Evolutionary conservation across 64 coral and sea anemone species (phyloP).

Genomic region (Stichodactyla helianthus): DNA sequence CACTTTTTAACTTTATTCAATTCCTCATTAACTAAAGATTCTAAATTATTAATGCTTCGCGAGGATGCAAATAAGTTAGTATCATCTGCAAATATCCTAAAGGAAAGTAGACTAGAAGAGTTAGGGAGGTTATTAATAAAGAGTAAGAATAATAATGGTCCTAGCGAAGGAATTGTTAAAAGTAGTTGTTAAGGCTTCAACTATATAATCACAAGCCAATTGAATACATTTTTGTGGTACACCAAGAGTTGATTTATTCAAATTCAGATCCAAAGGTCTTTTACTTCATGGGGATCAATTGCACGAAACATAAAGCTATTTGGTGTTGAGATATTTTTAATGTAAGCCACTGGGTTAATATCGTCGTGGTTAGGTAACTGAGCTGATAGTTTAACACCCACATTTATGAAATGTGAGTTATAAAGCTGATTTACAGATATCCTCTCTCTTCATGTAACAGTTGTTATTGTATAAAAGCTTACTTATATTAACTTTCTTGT

Average conservation of each 20-base stretch:
- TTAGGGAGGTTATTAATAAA: conserved; percentile 23
- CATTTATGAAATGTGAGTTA: conserved; percentile 48
- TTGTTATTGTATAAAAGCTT: conserved; percentile 36
- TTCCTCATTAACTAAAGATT: not conserved
- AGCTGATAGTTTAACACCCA: conserved; percentile 26
- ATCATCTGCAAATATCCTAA: conserved; percentile 35
- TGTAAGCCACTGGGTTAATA: conserved; percentile 17
- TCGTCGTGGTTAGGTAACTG: conserved; percentile 21
- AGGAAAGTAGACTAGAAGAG: not conserved
- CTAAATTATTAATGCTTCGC: not conserved
- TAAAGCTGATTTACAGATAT: conserved; percentile 34
- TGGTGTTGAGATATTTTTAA: not conserved
- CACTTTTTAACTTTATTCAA: conserved; percentile 11
- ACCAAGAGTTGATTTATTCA: conserved; percentile 31
- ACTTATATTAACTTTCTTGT: not conserved
- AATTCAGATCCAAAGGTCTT: conserved; percentile 17
- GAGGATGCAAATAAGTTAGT: conserved; percentile 13
- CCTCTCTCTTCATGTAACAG: conserved; percentile 27
- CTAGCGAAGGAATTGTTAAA: conserved; percentile 24
- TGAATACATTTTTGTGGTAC: conserved; percentile 30
- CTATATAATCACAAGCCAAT: conserved; percentile 11
- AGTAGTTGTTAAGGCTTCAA: not conserved
- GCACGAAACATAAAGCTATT: conserved; percentile 52
- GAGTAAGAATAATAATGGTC: conserved; percentile 18
- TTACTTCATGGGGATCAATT: conserved; percentile 24